These are phyloP conservation scores for Osmerus mordax DNA, from an alignment of 2,113 vertebrate species.

Conservation along the genomic window DNA sequence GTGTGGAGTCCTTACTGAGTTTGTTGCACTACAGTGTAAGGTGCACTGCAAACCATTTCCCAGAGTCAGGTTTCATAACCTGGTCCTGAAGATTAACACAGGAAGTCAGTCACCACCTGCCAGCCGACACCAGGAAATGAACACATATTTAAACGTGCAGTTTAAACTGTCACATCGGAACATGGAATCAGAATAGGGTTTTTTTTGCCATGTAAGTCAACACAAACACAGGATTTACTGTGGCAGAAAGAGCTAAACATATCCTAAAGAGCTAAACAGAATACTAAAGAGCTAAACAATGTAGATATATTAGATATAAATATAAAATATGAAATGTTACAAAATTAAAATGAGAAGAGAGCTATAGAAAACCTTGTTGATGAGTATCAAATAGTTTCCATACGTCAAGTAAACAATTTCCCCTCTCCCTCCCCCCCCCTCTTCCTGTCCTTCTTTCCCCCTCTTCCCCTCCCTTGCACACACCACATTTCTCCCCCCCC, in stretches of 20 bases:
- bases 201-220: no score
- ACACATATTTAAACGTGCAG: slow-evolving; percentile 27
- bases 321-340: no score
- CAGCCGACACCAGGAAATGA: slow-evolving; percentile 59
- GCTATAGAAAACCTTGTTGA: no score
- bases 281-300: no score
- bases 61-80: slow-evolving; percentile 59
- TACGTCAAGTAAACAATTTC: not conserved
- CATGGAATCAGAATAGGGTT: slow-evolving; percentile 16
- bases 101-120: slow-evolving; percentile 55
- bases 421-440: not conserved
- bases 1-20: not conserved
- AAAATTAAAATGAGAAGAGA: slow-evolving; percentile 15
- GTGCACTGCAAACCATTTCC: slow-evolving; percentile 41
- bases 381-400: no score
- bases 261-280: no score
- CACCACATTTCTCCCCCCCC: not conserved
- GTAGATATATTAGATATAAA: no score
- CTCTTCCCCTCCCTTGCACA: not conserved
- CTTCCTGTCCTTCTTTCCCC: not conserved
- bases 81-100: slow-evolving; percentile 63
- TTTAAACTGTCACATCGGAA: slow-evolving; percentile 48
- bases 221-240: no score
- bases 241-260: no score
- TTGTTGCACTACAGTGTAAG: slow-evolving; percentile 35